Base-by-base conservation (phyloP, 2,113 vertebrate genomes). In the Gnathonemus echidnorhynchus region DNA sequence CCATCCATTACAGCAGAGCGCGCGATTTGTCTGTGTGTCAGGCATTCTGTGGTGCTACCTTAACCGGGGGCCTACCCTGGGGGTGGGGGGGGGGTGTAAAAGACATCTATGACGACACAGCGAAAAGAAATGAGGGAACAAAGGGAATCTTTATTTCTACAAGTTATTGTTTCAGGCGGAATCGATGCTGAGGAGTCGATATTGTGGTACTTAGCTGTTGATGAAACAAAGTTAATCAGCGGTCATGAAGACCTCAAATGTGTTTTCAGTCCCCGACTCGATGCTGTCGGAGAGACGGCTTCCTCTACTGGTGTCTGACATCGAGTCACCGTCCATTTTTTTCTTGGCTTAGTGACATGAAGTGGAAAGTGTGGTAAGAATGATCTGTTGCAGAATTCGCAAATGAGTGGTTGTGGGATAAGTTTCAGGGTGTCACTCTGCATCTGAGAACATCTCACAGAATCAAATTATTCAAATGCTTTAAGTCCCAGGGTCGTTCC, bases 131-230 rank as follows among this genome's bases (percentile, higher is more conserved):
- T 21, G 52, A 62, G 80, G 27, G 56, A 85, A 58, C 89, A 58
- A 58, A 62, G 45, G 52, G 45, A 62, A 58, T 86, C 77, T 84
- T 56, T 52, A 89, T 89, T 89, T 84, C 49, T 84, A 84, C 48
- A 45, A 84, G 88, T 19, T 83, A 89, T 56, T 89, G 49, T 85
- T 84, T 31, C 31, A 62, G 89, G 45, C 77, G 46, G 53, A 62
- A 89, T 89, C 52, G 11, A 86, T 89, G 52, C 24, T 31, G 35
- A 35, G 35, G 74, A 80, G 49, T 39, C 9, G 66, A 89, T 89
- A 74, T 56, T 27, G 74, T 15, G 53, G 35, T 10, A 46, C 35
- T 21, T 13, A 50, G 77, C n/a, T 48, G 74, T 31, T 85, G 35
- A 56, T 24, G 39, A 80, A 89, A 85, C 9, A 11, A 2, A 53